A percentile compares a stretch with the other conserved stretches of the same genome.
phyloP scores from a whole-genome alignment of 2,797 vertebrate genomes.

The Tragopan temminckii region DNA sequence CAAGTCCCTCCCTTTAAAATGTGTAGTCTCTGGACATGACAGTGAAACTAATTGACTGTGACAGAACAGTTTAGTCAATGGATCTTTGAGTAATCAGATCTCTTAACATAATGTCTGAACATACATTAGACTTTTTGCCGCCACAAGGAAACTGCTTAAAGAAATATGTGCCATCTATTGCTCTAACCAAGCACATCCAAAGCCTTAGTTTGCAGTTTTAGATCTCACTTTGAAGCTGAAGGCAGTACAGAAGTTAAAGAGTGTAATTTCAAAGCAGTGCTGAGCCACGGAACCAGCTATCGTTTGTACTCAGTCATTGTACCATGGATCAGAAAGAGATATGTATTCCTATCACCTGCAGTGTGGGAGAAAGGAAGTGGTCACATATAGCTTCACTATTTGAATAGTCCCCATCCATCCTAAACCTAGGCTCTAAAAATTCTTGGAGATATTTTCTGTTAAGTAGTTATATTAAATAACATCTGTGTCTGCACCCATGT shows the following conservation, averaged over 20 bases:
- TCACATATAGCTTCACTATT: not conserved
- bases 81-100: not conserved
- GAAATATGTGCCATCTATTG: not conserved
- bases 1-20: not conserved
- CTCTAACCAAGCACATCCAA: not conserved
- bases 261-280: not conserved
- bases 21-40: not conserved
- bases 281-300: not conserved
- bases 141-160: not conserved
- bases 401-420: not conserved
- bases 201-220: not conserved
- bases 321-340: not conserved
- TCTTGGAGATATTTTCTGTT: not conserved
- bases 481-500: not conserved
- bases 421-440: not conserved
- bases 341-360: not conserved
- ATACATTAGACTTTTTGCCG: not conserved
- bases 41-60: not conserved
- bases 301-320: not conserved
- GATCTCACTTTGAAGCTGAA: not conserved
- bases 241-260: not conserved
- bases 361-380: not conserved
- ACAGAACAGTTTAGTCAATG: not conserved
- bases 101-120: not conserved
- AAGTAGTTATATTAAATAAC: not conserved